phyloP scores from a whole-genome alignment of 2,797 vertebrate species.

The Bradypodion pumilum region DNA sequence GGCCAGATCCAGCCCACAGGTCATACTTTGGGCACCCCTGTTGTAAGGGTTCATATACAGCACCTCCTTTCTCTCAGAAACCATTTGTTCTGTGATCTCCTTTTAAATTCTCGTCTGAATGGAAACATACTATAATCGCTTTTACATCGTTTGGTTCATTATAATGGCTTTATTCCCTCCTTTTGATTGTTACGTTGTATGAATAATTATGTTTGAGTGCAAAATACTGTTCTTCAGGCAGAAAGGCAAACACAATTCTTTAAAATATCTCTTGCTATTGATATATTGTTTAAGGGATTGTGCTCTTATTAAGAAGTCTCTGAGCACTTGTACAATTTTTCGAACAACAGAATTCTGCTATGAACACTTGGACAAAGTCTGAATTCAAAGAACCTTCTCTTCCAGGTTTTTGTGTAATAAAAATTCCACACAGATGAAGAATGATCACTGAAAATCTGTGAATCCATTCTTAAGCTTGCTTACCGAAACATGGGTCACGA shows the following conservation, averaged over 20 bases:
- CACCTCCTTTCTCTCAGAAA: neutral
- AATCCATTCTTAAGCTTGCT: neutral
- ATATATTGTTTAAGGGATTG: conserved; percentile 30
- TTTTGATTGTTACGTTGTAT: neutral
- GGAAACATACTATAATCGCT: neutral
- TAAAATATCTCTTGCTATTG: neutral
- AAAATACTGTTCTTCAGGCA: conserved; percentile 2
- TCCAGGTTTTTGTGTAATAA: neutral
- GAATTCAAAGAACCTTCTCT: neutral
- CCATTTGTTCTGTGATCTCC: neutral
- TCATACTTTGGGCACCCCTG: no score
- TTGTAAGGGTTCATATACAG: neutral
- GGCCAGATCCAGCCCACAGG: no score
- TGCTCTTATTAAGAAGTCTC: conserved; percentile 55
- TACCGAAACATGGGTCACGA: neutral
- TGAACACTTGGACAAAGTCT: neutral
- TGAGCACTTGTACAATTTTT: neutral
- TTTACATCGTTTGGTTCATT: neutral
- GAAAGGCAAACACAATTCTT: conserved; percentile 7
- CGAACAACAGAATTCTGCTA: neutral
- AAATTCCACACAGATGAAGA: neutral
- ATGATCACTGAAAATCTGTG: neutral
- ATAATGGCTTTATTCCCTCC: neutral
- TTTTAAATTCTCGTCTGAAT: neutral
- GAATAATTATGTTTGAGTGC: neutral